A percentile compares a stretch with the other conserved stretches of the same genome.
phyloP scores from a whole-genome alignment of 2,888 invertebrate genomes.

The Alloplasta piceator region DNA sequence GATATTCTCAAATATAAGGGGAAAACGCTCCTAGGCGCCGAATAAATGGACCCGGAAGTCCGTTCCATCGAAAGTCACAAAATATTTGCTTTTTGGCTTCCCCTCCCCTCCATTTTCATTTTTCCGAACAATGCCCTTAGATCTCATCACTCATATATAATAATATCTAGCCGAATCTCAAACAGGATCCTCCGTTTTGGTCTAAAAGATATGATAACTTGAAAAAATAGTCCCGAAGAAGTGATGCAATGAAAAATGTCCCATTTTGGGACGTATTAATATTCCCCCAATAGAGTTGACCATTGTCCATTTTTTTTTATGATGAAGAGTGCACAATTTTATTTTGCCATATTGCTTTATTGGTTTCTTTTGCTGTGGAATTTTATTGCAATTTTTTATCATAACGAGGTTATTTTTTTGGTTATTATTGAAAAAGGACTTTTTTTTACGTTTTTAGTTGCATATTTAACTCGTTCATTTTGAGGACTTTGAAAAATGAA shows the following conservation, averaged over 20 bases:
- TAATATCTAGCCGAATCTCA: not conserved
- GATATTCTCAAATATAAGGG: slow-evolving; percentile 34
- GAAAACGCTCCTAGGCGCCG: not conserved
- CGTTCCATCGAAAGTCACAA: slow-evolving; percentile 27
- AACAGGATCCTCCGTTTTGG: not conserved
- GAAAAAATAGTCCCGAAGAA: not conserved
- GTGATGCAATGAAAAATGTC: too few relatives aligned
- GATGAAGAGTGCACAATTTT: too few relatives aligned
- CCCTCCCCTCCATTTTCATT: not conserved
- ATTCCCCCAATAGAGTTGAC: too few relatives aligned
- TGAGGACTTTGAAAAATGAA: too few relatives aligned
- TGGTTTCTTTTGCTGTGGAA: too few relatives aligned
- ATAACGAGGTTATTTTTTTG: too few relatives aligned
- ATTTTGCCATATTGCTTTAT: too few relatives aligned
- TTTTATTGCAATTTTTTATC: too few relatives aligned
- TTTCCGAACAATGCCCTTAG: not conserved
- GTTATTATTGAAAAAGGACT: not conserved
- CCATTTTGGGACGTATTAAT: too few relatives aligned
- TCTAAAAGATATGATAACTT: not conserved
- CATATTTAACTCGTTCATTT: too few relatives aligned
- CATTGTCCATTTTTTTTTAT: too few relatives aligned
- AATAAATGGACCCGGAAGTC: slow-evolving; percentile 23
- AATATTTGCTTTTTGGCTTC: slow-evolving; percentile 57
- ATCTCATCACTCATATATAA: not conserved
- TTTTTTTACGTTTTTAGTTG: not conserved